Base-by-base conservation (phyloP, 1,140 invertebrate species). In the Asobara japonica region DNA sequence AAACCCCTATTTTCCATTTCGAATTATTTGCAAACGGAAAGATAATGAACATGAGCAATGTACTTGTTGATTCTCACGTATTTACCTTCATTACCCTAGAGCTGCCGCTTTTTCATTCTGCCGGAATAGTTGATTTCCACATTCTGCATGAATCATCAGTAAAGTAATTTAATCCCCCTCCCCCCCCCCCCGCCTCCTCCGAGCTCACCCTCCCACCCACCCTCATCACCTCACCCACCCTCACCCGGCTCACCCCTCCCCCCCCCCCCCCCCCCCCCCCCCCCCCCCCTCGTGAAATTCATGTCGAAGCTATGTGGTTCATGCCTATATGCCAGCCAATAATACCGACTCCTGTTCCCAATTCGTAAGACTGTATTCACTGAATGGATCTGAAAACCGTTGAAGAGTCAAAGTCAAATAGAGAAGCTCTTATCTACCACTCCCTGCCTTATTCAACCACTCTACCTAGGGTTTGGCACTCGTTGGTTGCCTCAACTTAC, bases 391-490 rank as follows among this genome's bases (percentile, higher is more conserved):
- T 25, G 51, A 6, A 13, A 56, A 56, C n/a, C 51, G 51, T 56
- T 56, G 51, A 27, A 22, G 22, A 56, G 51, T 56, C 22, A 56
- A 27, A 56, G 51, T 56, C 51, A 22, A 56, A 56, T 56, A 56
- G 51, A 56, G 22, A 56, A 56, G 51, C 51, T 56, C 51, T 56
- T 56, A 27, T 56, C 16, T 56, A 56, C 51, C 13, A 3, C 20
- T 56, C 22, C n/a, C 45, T 27, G 51, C 25, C 51, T 56, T 8
- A 51, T 51, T 56, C 18, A 36, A 5, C 31, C 25, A 56, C 51
- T 56, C 22, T 18, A 56, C 25, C 51, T 56, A 22, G 51, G 51
- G 51, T 25, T 56, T 51, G 45, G n/a, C 31, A 36, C n/a, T 56
- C 3, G 51, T 5, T 56, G 18, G 20, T 3, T 25, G 51, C 20